phyloP scores from a whole-genome alignment of 2,797 vertebrate genomes.

The Bryconaethiops microstoma region DNA sequence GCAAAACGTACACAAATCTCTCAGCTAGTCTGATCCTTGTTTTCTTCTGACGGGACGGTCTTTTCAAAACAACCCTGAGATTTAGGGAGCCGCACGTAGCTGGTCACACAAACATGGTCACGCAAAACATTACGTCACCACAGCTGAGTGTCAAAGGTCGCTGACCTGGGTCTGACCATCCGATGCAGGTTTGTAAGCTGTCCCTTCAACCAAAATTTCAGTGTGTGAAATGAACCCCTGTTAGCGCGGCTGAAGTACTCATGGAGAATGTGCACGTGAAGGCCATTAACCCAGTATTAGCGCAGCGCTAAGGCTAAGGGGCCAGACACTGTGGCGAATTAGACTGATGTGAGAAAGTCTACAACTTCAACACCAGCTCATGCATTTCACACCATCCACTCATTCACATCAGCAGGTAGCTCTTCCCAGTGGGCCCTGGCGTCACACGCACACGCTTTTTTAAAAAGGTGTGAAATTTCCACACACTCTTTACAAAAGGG shows the following conservation, averaged over 20 bases:
- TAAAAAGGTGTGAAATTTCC: background rate
- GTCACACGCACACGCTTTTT: background rate
- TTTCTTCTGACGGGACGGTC: background rate
- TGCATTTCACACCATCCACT: slow-evolving; percentile 29
- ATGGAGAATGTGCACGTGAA: slow-evolving; percentile 25
- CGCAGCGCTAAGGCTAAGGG: slow-evolving; percentile 27
- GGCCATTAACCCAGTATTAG: slow-evolving; percentile 28
- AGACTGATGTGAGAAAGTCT: slow-evolving; percentile 29
- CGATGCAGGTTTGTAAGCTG: background rate
- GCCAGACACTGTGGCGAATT: slow-evolving; percentile 36
- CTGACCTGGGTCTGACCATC: slow-evolving; percentile 21
- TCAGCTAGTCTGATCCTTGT: background rate
- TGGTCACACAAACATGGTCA: background rate
- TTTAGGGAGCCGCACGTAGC: slow-evolving; percentile 6
- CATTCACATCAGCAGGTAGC: background rate
- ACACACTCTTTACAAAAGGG: background rate
- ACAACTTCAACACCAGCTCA: slow-evolving; percentile 51
- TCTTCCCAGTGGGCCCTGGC: background rate
- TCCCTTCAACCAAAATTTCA: background rate
- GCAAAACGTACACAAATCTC: background rate
- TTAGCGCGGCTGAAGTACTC: background rate
- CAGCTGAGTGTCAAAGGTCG: slow-evolving; percentile 43
- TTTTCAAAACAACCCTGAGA: slow-evolving; percentile 11
- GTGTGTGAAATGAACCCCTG: background rate
- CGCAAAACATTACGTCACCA: slow-evolving; percentile 12